Percentiles rank a stretch among this genome's conserved stretches.
Conservation (phyloP, 1,140 invertebrate species). For the Choristoneura fumiferana region DNA sequence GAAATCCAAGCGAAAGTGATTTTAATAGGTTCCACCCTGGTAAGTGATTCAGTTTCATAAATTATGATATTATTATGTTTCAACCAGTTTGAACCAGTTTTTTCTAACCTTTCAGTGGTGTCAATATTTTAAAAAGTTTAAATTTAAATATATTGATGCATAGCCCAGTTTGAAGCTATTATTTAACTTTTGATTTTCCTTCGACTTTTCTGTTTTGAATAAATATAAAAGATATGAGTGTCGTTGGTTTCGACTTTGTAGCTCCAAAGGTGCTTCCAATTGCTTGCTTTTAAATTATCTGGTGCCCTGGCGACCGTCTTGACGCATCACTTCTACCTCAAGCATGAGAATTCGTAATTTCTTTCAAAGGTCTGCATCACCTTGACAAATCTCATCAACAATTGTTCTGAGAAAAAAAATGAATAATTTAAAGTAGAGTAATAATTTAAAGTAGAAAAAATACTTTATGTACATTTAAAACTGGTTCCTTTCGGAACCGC, state of each 20-base stretch:
- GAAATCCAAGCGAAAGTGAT: no score
- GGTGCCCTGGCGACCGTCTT: constrained; percentile 80
- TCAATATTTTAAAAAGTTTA: no score
- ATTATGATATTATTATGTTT: no score
- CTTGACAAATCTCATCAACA: constrained; percentile 50
- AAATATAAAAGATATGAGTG: constrained; percentile 81
- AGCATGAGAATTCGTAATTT: constrained; percentile 76
- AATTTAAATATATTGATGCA: no score
- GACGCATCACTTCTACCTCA: constrained; percentile 79
- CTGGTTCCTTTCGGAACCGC: no score
- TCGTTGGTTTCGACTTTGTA: constrained; percentile 72
- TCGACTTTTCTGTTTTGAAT: constrained; percentile 81
- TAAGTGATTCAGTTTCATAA: no score
- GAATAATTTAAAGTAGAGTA: not conserved
- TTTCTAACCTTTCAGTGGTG: no score
- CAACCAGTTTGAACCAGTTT: no score
- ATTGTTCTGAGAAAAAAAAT: constrained; percentile 38
- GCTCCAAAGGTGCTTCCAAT: constrained; percentile 81
- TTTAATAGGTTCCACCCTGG: no score
- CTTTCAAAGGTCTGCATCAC: constrained; percentile 60
- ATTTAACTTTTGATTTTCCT: constrained; percentile 54
- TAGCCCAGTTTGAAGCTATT: no score
- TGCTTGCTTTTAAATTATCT: constrained; percentile 57
- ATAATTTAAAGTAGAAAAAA: no score
- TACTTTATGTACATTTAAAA: no score